A percentile compares a stretch with the other conserved stretches of the same genome.
Conservation (phyloP, 2,888 invertebrate species). For the Leptura quadrifasciata region DNA sequence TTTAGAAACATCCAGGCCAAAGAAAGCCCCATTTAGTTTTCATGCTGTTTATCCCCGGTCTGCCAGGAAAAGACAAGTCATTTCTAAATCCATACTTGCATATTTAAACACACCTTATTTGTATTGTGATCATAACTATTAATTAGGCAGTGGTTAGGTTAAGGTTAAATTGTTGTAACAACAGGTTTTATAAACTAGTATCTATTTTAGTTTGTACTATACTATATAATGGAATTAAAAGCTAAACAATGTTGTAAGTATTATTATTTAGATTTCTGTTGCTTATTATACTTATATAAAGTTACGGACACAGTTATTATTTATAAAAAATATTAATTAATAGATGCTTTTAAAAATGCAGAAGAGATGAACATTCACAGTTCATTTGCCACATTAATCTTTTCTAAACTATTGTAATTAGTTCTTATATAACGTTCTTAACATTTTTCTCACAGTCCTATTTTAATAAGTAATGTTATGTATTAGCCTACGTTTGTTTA, state of each 20-base stretch:
- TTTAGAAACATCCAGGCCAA: too few relatives aligned
- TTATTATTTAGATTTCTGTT: background rate
- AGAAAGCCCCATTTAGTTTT: background rate
- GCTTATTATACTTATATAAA: background rate
- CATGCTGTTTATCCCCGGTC: background rate
- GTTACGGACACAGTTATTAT: too few relatives aligned
- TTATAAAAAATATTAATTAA: too few relatives aligned
- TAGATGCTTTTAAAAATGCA: too few relatives aligned
- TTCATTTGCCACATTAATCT: background rate
- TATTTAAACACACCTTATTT: conserved; percentile 23
- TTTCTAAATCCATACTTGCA: background rate
- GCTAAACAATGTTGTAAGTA: conserved; percentile 6
- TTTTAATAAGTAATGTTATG: background rate
- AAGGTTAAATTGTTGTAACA: conserved; percentile 31
- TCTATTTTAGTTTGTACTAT: conserved; percentile 7
- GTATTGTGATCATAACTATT: conserved; percentile 14
- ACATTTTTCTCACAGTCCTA: conserved; percentile 14
- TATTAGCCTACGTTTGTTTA: conserved; percentile 7
- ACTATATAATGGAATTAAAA: background rate
- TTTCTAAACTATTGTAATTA: background rate
- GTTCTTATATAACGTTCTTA: conserved; percentile 16
- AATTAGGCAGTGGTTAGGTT: conserved; percentile 29
- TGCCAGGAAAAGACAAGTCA: background rate
- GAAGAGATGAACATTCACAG: too few relatives aligned
- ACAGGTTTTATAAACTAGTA: conserved; percentile 30